These are phyloP conservation scores for Gortyna flavago DNA, from an alignment of 2,888 invertebrate genomes.

Conservation along the genomic window DNA sequence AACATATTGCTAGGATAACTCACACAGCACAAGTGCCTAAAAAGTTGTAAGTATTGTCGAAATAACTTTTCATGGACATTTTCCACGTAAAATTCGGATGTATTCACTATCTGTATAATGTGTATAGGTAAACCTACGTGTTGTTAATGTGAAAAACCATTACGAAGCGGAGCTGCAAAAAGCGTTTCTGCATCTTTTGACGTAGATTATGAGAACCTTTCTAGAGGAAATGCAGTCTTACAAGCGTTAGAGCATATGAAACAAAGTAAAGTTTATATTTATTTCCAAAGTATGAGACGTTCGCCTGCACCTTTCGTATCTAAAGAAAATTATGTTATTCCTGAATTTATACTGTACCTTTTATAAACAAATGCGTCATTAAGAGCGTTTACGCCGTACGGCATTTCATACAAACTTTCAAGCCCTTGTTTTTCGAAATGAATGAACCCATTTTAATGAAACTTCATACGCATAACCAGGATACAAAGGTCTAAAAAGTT, in stretches of 20 bases:
- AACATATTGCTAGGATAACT: background rate
- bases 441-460: no score
- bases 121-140: background rate
- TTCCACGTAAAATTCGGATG: background rate
- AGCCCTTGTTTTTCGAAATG: no score
- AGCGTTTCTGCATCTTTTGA: conserved; percentile 8
- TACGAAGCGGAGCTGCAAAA: background rate
- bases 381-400: no score
- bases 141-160: background rate
- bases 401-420: no score
- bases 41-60: background rate
- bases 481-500: no score
- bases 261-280: background rate
- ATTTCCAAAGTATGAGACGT: background rate
- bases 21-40: background rate
- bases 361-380: background rate
- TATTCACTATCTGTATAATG: background rate
- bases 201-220: background rate
- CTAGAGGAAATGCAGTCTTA: conserved; percentile 6
- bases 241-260: background rate
- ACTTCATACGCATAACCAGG: no score
- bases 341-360: background rate
- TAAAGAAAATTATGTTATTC: background rate
- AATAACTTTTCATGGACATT: background rate
- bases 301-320: background rate